A percentile compares a stretch with the other conserved stretches of the same genome.
These are phyloP conservation scores for Physella acuta DNA, from an alignment of 1,140 invertebrate species.

Conservation along the genomic window DNA sequence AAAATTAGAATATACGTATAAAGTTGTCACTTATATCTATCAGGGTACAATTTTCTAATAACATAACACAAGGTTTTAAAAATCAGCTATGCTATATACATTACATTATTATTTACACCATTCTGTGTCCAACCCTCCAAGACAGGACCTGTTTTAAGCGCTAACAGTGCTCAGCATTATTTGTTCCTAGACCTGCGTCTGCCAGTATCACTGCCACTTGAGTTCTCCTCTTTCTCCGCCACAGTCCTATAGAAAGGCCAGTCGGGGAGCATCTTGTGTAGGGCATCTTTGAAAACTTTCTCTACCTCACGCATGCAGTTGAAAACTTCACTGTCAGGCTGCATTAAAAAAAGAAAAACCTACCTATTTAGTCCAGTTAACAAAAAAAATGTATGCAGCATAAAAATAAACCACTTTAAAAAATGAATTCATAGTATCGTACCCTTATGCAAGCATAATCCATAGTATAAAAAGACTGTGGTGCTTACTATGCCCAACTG, in stretches of 20 bases:
- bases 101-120: no score
- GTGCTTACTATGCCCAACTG: background rate
- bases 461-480: background rate
- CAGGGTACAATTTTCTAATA: no score
- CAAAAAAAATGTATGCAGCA: background rate
- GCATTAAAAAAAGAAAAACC: background rate
- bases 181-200: constrained; percentile 19
- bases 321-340: constrained; percentile 45
- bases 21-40: no score
- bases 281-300: constrained; percentile 39
- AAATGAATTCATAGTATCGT: no score
- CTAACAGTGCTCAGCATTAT: no score
- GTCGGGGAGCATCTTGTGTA: constrained; percentile 36
- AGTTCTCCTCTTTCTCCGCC: constrained; percentile 9
- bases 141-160: no score
- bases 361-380: no score
- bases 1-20: no score
- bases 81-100: no score
- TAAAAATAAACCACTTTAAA: background rate
- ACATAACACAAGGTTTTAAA: no score
- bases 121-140: no score
- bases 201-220: constrained; percentile 18
- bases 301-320: constrained; percentile 44
- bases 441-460: no score
- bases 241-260: constrained; percentile 33